Base-by-base conservation (phyloP, 2,113 vertebrate species). In the Eulemur rufifrons region DNA sequence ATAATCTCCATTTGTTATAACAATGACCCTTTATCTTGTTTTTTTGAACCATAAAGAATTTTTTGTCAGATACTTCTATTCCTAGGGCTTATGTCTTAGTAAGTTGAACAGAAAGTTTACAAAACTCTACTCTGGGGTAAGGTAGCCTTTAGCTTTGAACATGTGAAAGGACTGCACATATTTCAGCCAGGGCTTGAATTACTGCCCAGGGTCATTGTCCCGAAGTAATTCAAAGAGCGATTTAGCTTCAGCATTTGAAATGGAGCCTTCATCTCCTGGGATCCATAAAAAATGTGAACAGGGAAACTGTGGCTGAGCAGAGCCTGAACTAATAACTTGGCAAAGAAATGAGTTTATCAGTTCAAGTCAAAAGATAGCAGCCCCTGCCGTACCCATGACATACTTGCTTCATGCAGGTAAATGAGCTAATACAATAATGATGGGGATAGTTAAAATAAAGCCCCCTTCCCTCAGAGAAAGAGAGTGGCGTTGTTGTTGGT, bases 111-210 rank as follows among this genome's bases (percentile, higher is more conserved):
- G 54, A 76, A 85, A 66, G 81, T 94, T 94, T 64, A 45, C 50
- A 63, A 81, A 78, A 32, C 21, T 45, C 9, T 21, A 45, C 74
- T 29, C 4, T 81, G 11, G 37, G 61, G 29, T 42, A 63, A 96
- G 86, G 61, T 74, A 4, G 90, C 34, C 74, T 52, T 84, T 52
- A 10, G 23, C 86, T 87, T 47, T 80, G 84, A 82, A 86, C 54
- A 4, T 39, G 59, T 50, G 69, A 95, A 93, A 94, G 47, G 56
- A 64, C 37, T n/a, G 45, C 68, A 59, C 74, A 18, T 83, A 4
- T 59, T 96, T 96, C 88, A 97, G 76, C 81, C 88, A 56, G 47
- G n/a, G 71, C 97, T 97, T 97, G 94, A 95, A 77, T 97, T 86
- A 71, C 89, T 86, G 27, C 42, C 37, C 8, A 56, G 54, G 95